These are phyloP conservation scores for Tipula confusa DNA, from an alignment of 2,888 invertebrate species.

Conservation along the genomic window DNA sequence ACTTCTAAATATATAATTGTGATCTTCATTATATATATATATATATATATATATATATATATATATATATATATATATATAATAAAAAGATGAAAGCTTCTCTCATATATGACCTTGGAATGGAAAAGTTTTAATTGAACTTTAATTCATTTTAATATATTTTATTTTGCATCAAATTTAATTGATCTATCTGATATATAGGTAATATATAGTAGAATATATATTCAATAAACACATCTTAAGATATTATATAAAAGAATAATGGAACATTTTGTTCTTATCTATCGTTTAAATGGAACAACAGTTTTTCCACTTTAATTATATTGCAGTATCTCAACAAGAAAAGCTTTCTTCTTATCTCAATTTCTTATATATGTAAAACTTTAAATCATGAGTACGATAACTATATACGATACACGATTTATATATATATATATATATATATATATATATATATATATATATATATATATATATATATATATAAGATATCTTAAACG, in stretches of 20 bases:
- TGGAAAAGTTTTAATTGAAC: not conserved
- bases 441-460: not conserved
- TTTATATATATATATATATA: not conserved
- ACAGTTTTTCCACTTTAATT: not conserved
- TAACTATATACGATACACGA: not conserved
- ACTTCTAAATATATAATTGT: not conserved
- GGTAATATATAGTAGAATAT: too few relatives aligned
- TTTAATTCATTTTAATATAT: not conserved
- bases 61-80: not conserved
- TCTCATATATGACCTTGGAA: not conserved
- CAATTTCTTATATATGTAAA: not conserved
- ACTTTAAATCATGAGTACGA: slow-evolving; percentile 8
- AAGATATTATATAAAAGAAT: too few relatives aligned
- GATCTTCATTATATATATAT: not conserved
- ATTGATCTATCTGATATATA: too few relatives aligned
- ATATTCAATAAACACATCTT: too few relatives aligned
- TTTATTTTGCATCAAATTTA: too few relatives aligned
- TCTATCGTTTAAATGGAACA: not conserved
- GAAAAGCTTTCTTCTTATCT: not conserved
- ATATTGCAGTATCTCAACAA: slow-evolving; percentile 12
- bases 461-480: not conserved
- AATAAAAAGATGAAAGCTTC: not conserved
- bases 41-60: not conserved
- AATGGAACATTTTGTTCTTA: not conserved
- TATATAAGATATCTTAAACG: not conserved